Base-by-base conservation (phyloP, 2,888 invertebrate genomes). In the Caenorhabditis doughertyi region DNA sequence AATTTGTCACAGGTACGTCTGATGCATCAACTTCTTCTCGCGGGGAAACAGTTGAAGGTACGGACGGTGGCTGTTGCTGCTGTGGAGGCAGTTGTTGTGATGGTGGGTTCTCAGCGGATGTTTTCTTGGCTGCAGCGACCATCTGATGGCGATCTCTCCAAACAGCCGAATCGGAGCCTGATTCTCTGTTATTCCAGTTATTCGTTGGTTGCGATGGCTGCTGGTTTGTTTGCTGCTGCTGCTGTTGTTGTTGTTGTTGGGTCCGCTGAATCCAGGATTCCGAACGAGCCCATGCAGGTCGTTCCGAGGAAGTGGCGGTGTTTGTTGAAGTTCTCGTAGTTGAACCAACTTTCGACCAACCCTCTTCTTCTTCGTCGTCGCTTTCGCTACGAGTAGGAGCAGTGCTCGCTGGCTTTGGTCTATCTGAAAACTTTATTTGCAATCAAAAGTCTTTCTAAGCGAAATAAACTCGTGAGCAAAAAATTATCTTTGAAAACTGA, bases 71-170 rank as follows among this genome's bases (percentile, higher is more conserved):
- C 25, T 64, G 74, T 23, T 65, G 74, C 18, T 47, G 58, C 11
- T 32, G 68, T 4, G 39, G 79, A 2, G 18, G 56, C 0, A 13
- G 67, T 25, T 35, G 25, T 42, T 71, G 71, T 29, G 62, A 13
- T 4, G 64, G 55, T 16, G 56, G 16, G 27, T 49, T 39, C 8
- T 73, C 74, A 9, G 27, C 16, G 0, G 80, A 68, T 16, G 56
- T 53, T 21, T 81, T 67, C 18, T 71, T 72, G 7, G 64, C 74
- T 21, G 64, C 51, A 5, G 74, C 73, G 3, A 81, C 49, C 81
- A 81, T 81, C 39, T 81, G 81, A 23, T 68, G 60, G 5, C 81
- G 70, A 65, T 76, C 81, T 25, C 60, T 81, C 68, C 68, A 81
- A n/a, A 58, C 74, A 4, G 62, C 18, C 5, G 67, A 53, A 21